A percentile compares a stretch with the other conserved stretches of the same genome.
These are phyloP conservation scores for Pseudococcus jackbeardsleyi DNA, from an alignment of 2,888 invertebrate genomes.

Conservation along the genomic window DNA sequence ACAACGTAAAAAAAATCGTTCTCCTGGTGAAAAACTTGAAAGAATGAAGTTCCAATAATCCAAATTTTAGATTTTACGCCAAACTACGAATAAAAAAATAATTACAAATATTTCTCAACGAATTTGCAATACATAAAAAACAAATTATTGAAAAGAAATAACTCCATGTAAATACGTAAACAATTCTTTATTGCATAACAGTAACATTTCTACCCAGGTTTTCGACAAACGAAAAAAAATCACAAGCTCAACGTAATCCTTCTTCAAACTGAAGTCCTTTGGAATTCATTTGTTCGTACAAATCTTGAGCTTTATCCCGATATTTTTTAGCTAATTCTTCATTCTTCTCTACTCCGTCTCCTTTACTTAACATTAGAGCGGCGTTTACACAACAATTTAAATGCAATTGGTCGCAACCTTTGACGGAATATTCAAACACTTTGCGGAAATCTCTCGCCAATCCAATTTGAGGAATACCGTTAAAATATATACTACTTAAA, in stretches of 20 bases:
- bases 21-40: too few relatives aligned
- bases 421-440: slow-evolving; percentile 83
- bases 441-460: slow-evolving; percentile 77
- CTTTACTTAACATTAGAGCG: slow-evolving; percentile 86
- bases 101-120: too few relatives aligned
- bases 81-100: too few relatives aligned
- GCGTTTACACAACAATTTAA: slow-evolving; percentile 92
- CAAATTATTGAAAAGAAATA: background rate
- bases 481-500: slow-evolving; percentile 83
- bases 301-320: slow-evolving; percentile 78
- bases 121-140: background rate
- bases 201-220: background rate
- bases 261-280: slow-evolving; percentile 61
- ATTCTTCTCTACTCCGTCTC: slow-evolving; percentile 86
- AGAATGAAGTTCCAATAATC: too few relatives aligned
- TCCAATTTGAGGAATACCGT: slow-evolving; percentile 74
- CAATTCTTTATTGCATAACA: background rate
- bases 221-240: background rate
- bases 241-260: slow-evolving; percentile 18
- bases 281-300: slow-evolving; percentile 76
- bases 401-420: slow-evolving; percentile 84
- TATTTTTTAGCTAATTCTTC: slow-evolving; percentile 79
- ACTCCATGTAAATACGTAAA: background rate
- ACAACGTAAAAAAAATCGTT: too few relatives aligned
- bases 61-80: too few relatives aligned